A percentile compares a stretch with the other conserved stretches of the same genome.
phyloP scores from a whole-genome alignment of 2,797 vertebrate species.

The Clamator glandarius region DNA sequence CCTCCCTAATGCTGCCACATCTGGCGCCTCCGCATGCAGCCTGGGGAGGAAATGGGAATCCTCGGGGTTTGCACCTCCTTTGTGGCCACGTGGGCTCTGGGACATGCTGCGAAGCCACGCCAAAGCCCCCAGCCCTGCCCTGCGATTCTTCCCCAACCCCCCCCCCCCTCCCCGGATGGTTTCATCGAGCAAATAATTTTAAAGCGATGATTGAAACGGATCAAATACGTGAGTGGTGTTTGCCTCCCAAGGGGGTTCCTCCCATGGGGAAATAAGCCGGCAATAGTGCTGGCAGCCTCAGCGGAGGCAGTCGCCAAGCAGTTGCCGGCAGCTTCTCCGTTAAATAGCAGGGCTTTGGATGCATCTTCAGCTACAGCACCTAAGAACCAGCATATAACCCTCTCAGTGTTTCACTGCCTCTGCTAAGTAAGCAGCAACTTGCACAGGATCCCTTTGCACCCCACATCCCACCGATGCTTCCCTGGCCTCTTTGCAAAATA shows the following conservation, averaged over 20 bases:
- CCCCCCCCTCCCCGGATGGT: fast-evolving
- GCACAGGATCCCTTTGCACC: background rate
- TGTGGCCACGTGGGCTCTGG: background rate
- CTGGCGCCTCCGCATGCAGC: constrained; percentile 53
- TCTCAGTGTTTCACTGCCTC: background rate
- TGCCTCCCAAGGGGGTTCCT: background rate
- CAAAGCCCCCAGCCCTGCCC: background rate
- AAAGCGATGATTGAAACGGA: constrained; percentile 13
- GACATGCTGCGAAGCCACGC: background rate
- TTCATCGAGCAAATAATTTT: constrained; percentile 46
- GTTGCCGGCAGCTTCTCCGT: background rate
- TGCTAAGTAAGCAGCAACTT: background rate
- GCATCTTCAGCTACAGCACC: background rate
- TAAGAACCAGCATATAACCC: background rate
- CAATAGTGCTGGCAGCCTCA: background rate
- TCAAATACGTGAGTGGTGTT: constrained; percentile 37
- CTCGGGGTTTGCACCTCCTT: constrained; percentile 32
- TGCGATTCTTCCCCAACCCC: too few relatives aligned
- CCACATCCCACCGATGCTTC: background rate
- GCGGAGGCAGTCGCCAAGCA: background rate
- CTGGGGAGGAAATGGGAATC: constrained; percentile 35
- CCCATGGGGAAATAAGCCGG: background rate
- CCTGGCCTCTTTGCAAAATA: background rate
- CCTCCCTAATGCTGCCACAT: constrained; percentile 72
- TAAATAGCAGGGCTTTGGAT: background rate